Base-by-base conservation (phyloP, 2,888 invertebrate genomes). In the Orthosia gracilis region DNA sequence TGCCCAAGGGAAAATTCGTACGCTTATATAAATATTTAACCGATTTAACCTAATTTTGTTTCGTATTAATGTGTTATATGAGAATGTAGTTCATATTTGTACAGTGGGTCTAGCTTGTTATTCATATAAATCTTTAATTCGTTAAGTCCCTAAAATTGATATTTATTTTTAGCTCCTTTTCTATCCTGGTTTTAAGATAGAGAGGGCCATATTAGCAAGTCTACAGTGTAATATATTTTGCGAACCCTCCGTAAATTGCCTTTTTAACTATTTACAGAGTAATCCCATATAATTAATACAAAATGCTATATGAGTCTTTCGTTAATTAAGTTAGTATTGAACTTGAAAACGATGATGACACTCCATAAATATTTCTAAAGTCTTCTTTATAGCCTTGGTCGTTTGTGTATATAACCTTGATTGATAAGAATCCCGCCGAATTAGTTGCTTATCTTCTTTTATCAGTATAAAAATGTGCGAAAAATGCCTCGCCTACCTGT, bases 341-440 rank as follows among this genome's bases (percentile, higher is more conserved):
- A 67, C 21, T 81, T 21, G n/a, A 54, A 9, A 57, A 52, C 4
- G 26, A 75, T 64, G 45, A 54, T 7, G 26, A 4, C 23, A 40
- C 21, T 50, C 47, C 31, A 67, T 64, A 59, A 45, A 59, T 82
- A 55, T 59, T 21, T 40, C 1, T 15, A 50, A 63, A 58, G 49
- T 76, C 45, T 57, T 49, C 18, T 57, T 58, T 50, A 45, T 64
- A 71, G 71, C 72, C 83, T 80, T 71, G 58, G 13, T 21, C n/a
- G 7, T 69, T 47, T 49, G 64, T 52, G 61, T 45, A 17, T 47
- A 50, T 67, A 64, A 71, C 80, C 73, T 69, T 79, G 84, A 80
- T 83, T 69, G 80, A 80, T 83, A 73, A 79, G 31, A 62, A 78
- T 68, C 49, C 18, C 21, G 49, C 17, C n/a, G 23, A 83, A 80